Base-by-base conservation (phyloP, 1,140 invertebrate species). In the Chrysopa pallens region DNA sequence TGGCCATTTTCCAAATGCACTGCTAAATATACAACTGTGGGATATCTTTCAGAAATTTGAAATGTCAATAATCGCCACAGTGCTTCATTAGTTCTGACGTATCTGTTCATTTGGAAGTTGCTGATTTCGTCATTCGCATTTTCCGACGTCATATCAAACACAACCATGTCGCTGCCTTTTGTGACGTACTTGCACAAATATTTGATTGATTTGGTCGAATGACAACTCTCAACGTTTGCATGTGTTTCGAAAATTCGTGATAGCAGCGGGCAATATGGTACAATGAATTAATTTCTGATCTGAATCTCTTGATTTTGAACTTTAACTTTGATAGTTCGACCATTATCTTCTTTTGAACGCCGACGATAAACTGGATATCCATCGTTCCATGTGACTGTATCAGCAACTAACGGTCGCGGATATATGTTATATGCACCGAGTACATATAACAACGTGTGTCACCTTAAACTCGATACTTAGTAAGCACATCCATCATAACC, bases 1-100 rank as follows among this genome's bases (percentile, higher is more conserved):
- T 64, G 56, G 12, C 55, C 56, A 54, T 64, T 62, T 51, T 63
- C 56, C 36, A 63, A 42, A 52, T 64, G 60, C 8, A 63, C 62
- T 6, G 52, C 53, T 28, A 70, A 52, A 47, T 63, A 57, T 29
- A 56, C 33, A 48, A 68, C 53, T 28, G 57, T 40, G 36, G 61
- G 57, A 49, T 57, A 47, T 23, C 60, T 39, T 52, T 68, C 58
- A 49, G 68, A 61, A 42, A 62, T 57, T 7, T 53, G 38, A 46
- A 62, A 57, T 51, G 45, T 50, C 50, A 48, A 56, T 49, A 47
- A 23, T 23, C 53, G 42, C 52, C 62, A 66, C 41, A 60, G 44
- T 29, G 64, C 58, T 57, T 70, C 61, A 47, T 57, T 56, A 29
- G 54, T 57, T 38, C 53, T 60, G 14, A 69, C 52, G 50, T 68